Evolutionary conservation across 2,113 vertebrate genomes (phyloP).

Genomic region (Maccullochella peelii): DNA sequence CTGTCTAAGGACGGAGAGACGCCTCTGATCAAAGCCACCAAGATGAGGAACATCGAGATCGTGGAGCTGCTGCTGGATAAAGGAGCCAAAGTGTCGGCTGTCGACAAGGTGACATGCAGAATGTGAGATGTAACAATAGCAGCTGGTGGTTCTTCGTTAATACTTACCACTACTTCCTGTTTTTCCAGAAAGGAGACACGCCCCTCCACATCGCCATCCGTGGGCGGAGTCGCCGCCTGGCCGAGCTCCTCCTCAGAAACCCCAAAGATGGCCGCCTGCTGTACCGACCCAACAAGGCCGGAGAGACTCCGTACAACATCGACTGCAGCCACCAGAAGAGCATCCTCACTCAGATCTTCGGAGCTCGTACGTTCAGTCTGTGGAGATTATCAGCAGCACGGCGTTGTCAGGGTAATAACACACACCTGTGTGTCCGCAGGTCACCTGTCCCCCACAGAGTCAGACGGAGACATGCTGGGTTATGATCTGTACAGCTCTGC

Average conservation of each 20-base stretch:
- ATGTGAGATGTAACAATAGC: too few relatives aligned
- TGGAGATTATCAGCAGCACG: too few relatives aligned
- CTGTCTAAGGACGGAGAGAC: conserved; percentile 92
- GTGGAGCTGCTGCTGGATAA: conserved; percentile 98
- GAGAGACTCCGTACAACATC: conserved; percentile 98
- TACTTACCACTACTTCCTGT: neutral
- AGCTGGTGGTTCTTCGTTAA: too few relatives aligned
- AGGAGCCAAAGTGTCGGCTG: conserved; percentile 95
- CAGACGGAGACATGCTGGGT: conserved; percentile 96
- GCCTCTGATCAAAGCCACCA: conserved; percentile 96
- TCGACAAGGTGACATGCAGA: conserved; percentile 97
- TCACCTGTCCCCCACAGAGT: conserved; percentile 96
- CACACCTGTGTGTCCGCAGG: conserved; percentile 78
- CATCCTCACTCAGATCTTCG: conserved; percentile 98
- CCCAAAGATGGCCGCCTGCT: conserved; percentile 97
- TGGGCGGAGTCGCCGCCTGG: conserved; percentile 94
- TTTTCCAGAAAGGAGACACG: conserved; percentile 94
- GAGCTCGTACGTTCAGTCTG: conserved; percentile 88
- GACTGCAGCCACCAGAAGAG: conserved; percentile 99
- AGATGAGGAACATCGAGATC: conserved; percentile 97
- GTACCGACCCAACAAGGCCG: conserved; percentile 96
- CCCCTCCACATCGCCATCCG: conserved; percentile 97
- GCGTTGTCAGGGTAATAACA: too few relatives aligned
- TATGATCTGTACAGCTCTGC: conserved; percentile 98
- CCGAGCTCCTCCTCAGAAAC: conserved; percentile 94